Evolutionary conservation across 2,113 vertebrate genomes (phyloP).

Genomic region (Haliaeetus leucogaster): DNA sequence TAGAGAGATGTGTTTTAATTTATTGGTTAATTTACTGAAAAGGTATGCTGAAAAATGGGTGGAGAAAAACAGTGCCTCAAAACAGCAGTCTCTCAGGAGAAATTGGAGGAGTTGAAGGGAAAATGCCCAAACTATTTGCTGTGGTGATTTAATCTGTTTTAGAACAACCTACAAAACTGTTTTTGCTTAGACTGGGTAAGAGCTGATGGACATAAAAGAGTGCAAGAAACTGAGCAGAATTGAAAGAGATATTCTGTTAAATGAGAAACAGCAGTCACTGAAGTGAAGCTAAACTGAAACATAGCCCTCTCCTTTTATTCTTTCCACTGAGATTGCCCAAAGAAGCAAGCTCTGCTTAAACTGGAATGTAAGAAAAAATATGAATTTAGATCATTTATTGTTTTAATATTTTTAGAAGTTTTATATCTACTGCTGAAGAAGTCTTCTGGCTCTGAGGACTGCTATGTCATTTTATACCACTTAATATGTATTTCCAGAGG

Average conservation of each 20-base stretch:
- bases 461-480: neutral
- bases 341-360: neutral
- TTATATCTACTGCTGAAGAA: neutral
- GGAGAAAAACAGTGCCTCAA: neutral
- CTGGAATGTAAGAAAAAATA: neutral
- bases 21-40: neutral
- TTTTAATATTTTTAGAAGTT: neutral
- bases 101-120: neutral
- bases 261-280: constrained; percentile 22
- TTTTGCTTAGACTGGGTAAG: neutral
- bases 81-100: neutral
- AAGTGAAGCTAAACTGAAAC: constrained; percentile 15
- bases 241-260: constrained; percentile 8
- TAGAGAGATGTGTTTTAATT: neutral
- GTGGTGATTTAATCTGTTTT: neutral
- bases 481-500: neutral
- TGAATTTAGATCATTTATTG: neutral
- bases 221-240: neutral
- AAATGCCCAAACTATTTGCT: neutral
- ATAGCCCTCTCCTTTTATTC: neutral
- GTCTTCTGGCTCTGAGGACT: neutral
- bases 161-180: neutral
- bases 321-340: neutral
- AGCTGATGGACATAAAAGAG: constrained; percentile 4
- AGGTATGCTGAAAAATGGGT: neutral